Evolutionary conservation across 2,113 vertebrate genomes (phyloP).

Genomic region (Leucosticte australis): DNA sequence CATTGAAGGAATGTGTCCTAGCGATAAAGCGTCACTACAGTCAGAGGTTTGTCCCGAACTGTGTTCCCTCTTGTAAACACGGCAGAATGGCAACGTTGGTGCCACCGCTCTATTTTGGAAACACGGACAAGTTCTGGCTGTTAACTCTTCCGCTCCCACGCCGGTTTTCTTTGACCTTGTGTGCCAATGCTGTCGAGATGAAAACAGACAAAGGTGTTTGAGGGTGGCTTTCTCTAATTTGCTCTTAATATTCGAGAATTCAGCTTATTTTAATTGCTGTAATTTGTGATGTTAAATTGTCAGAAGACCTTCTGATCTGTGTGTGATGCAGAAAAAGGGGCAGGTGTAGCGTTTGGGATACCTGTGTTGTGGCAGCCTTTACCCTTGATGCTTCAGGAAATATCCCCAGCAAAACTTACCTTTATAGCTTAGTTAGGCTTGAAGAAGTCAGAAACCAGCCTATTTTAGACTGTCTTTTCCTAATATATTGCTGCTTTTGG

Average conservation of each 20-base stretch:
- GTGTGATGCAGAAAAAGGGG: not conserved
- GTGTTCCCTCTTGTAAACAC: not conserved
- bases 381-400: not conserved
- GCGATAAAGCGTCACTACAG: not conserved
- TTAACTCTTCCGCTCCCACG: not conserved
- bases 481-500: not conserved
- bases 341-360: not conserved
- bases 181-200: not conserved
- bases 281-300: not conserved
- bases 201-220: not conserved
- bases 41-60: not conserved
- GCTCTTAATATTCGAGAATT: not conserved
- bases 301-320: not conserved
- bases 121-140: not conserved
- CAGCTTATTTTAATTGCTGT: not conserved
- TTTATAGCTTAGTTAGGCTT: not conserved
- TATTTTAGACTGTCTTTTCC: not conserved
- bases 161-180: not conserved
- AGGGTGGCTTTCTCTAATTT: not conserved
- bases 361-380: not conserved
- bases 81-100: not conserved
- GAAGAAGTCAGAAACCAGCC: not conserved
- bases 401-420: not conserved
- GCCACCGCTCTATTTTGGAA: slow-evolving; percentile 29
- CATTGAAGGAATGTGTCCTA: not conserved